Percentiles rank a stretch among this genome's conserved stretches.
phyloP scores from a whole-genome alignment of 2,797 vertebrate species.

The Sebastes cheni region DNA sequence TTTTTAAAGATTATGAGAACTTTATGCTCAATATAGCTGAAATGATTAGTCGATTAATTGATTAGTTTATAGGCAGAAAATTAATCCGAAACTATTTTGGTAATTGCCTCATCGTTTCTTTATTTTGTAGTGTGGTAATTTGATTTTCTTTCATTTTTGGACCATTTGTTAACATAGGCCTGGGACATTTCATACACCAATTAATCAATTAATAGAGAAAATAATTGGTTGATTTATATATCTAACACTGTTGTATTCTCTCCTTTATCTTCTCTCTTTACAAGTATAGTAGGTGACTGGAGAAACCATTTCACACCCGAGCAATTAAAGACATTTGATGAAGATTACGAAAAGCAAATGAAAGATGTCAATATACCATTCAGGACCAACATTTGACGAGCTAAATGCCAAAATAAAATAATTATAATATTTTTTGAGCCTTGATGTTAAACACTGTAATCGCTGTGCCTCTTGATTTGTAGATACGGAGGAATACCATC shows the following conservation, averaged over 20 bases:
- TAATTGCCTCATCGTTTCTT: neutral
- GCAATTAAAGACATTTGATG: slow-evolving; percentile 83
- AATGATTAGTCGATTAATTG: accelerated
- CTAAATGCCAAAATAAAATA: slow-evolving; percentile 22
- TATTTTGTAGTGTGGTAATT: neutral
- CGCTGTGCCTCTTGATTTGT: neutral
- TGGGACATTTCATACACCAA: neutral
- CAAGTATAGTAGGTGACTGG: slow-evolving; percentile 88
- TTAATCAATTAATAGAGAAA: neutral
- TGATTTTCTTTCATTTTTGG: neutral
- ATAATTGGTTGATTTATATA: neutral
- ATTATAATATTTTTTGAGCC: neutral
- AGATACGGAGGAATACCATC: neutral
- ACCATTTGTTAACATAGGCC: neutral
- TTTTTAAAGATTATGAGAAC: neutral
- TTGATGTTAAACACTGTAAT: neutral
- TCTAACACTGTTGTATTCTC: neutral
- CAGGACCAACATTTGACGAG: slow-evolving; percentile 65
- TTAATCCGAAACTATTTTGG: accelerated
- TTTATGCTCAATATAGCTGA: neutral
- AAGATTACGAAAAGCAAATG: slow-evolving; percentile 85
- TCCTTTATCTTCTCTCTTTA: slow-evolving; percentile 7
- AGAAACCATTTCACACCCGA: slow-evolving; percentile 83
- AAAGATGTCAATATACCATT: slow-evolving; percentile 78
- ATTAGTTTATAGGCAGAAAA: neutral